Evolutionary conservation across 2,113 vertebrate species (phyloP), one percentile per base, ranked within the genome.

Genomic region (Orthonyx spaldingii): DNA sequence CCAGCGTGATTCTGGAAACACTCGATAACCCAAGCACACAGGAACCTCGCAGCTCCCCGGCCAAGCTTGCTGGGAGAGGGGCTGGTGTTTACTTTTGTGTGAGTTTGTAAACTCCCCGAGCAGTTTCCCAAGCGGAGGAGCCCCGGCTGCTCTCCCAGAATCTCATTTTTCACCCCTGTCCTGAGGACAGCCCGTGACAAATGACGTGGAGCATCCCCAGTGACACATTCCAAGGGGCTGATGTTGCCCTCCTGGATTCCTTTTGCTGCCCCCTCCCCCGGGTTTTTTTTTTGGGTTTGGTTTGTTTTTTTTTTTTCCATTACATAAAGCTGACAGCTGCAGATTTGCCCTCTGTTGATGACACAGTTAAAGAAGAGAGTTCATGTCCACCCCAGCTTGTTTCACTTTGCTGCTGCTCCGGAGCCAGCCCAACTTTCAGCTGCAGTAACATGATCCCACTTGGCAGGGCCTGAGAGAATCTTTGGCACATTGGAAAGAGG

Each of bases 371-470:
- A 83, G 90, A 81, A 87, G 83, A 78, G 89, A 83, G 94, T 81
- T 91, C 70, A 61, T 50, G 89, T 87, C 92, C 96, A 96, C 57
- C 97, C 93, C 94, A 97, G 94, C 96, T 97, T 96, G 91, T 95
- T 96, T 96, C 97, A 93, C 91, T 95, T 95, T 96, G 94, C 94
- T 93, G 96, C 93, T 95, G 91, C 32, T 80, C 88, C 66, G 80
- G 80, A 8, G 46, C 93, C 95, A 95, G 90, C 96, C 97, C 95
- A 70, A 88, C 80, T 77, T 80, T 92, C 93, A 90, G 94, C 95
- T 95, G 92, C 92, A 46, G 97, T 96, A 97, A 98, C 24, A 90
- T 30, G 96, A 97, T 79, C 52, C 94, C 53, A 18, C 89, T 97
- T 98, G 97, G 97, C 96, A 81, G 84, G 46, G 74, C 83, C 94